Percentiles rank a stretch among this genome's conserved stretches.
Evolutionary conservation across 2,113 vertebrate species (phyloP).

Genomic region (Catharus bicknelli): DNA sequence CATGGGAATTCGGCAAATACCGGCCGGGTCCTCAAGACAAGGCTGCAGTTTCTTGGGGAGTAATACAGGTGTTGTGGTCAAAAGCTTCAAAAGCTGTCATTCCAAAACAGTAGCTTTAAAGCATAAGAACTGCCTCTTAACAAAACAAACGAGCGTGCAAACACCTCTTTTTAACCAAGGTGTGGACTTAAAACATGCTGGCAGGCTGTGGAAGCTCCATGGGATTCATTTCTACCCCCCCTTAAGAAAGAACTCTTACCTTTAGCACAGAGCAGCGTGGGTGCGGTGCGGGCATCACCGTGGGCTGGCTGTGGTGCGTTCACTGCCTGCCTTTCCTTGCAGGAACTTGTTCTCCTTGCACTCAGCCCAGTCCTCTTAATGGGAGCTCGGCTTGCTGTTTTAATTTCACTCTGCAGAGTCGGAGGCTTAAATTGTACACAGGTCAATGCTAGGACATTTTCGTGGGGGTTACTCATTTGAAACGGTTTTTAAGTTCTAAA

Average conservation of each 20-base stretch:
- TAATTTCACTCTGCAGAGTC: not conserved
- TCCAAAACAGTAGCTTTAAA: not conserved
- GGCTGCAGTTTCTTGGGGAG: not conserved
- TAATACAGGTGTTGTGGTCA: not conserved
- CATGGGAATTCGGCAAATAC: not conserved
- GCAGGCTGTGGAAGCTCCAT: not conserved
- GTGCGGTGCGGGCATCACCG: not conserved
- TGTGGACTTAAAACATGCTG: not conserved
- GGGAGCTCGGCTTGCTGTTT: not conserved
- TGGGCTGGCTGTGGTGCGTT: not conserved
- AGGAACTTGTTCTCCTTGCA: not conserved
- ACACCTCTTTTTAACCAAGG: not conserved
- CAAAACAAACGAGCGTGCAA: not conserved
- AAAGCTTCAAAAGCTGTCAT: not conserved
- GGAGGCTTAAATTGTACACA: not conserved
- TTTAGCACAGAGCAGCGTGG: not conserved
- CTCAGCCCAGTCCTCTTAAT: not conserved
- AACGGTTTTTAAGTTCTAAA: not conserved
- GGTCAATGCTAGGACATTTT: not conserved
- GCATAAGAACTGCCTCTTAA: not conserved
- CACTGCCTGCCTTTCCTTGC: not conserved
- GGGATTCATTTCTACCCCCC: not conserved
- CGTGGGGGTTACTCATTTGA: not conserved
- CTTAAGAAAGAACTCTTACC: not conserved
- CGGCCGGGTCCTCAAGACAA: accelerated